Evolutionary conservation across 1,140 invertebrate genomes (phyloP), one percentile per base, ranked within the genome.

Genomic region (Psilanteris sp.): DNA sequence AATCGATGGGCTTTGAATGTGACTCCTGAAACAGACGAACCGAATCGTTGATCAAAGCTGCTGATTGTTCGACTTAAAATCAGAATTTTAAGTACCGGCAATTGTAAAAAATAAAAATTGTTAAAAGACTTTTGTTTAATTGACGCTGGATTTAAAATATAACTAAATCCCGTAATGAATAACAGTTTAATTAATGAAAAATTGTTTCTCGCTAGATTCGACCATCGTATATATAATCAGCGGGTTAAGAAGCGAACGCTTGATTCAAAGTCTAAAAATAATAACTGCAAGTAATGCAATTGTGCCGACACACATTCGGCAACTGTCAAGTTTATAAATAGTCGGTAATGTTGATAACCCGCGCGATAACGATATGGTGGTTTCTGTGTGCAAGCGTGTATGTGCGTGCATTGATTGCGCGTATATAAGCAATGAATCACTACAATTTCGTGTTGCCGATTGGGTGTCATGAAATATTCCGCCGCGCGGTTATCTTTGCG

Each of bases 1-100:
- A 97, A 90, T 87, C 94, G 94, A 90, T 97, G 96, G 67, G 96
- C 96, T 88, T 95, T 94, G 86, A 97, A 95, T 78, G 94, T 95
- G 81, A 94, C 93, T 84, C 95, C 96, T 96, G 89, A 0, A 92
- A 91, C 78, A 77, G 27, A 24, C 2, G 0, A 34, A 24, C 16
- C 8, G 16, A 29, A 27, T 20, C 18, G 5, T 20, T 20, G 2
- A 20, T 20, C 5, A 20, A 20, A 20, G n/a, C n/a, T n/a, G n/a
- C n/a, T n/a, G n/a, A n/a, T n/a, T n/a, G n/a, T n/a, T n/a, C n/a
- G n/a, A n/a, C n/a, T n/a, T n/a, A n/a, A n/a, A n/a, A n/a, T n/a
- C n/a, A n/a, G n/a, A n/a, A n/a, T n/a, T n/a, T n/a, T n/a, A n/a
- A n/a, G n/a, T n/a, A n/a, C n/a, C n/a, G n/a, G n/a, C n/a, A n/a